Base-by-base conservation (phyloP, 2,797 vertebrate genomes). In the Darevskia mixta region DNA sequence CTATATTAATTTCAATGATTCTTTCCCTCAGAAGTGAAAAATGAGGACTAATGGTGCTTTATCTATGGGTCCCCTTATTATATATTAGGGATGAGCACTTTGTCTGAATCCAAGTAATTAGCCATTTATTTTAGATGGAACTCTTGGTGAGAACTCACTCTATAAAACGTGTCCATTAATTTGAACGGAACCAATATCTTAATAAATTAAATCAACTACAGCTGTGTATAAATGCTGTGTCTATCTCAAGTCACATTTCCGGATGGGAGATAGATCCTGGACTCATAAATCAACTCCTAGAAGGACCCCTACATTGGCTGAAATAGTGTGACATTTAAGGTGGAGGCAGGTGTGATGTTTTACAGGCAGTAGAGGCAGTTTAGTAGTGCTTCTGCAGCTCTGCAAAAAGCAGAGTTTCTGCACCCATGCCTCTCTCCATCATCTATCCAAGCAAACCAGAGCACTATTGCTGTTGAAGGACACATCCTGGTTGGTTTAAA, bases 1-100 rank as follows among this genome's bases (percentile, higher is more conserved):
- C 38, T 45, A 49, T 83, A 25, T 55, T 90, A 79, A 91, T 93
- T 86, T 86, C 66, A 82, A 78, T 8, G 83, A 69, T 83, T 64
- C 86, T 55, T 77, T 1, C 41, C 15, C 35, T 72, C 38, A 83
- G 20, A 4, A 72, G 87, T 82, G 69, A 71, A 0, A 25, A 93
- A 83, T 45, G 82, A 76, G 80, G 90, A 86, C 27, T 80, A 91
- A 69, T 41, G 67, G 75, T 61, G 49, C 83, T 41, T 80, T 87
- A 79, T 89, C n/a, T 78, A n/a, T 4, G 32, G 10, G 0, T 15
- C 35, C 79, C 3, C 25, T 67, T 86, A 18, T 41, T 82, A 66
- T 66, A n/a, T 73, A 67, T 76, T 49, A 76, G 55, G 67, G 27
- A 8, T 23, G 10, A 67, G 61, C 29, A 43, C 55, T 49, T 55